Evolutionary conservation across 2,113 vertebrate species (phyloP).

Genomic region (Australoheros scitulus): DNA sequence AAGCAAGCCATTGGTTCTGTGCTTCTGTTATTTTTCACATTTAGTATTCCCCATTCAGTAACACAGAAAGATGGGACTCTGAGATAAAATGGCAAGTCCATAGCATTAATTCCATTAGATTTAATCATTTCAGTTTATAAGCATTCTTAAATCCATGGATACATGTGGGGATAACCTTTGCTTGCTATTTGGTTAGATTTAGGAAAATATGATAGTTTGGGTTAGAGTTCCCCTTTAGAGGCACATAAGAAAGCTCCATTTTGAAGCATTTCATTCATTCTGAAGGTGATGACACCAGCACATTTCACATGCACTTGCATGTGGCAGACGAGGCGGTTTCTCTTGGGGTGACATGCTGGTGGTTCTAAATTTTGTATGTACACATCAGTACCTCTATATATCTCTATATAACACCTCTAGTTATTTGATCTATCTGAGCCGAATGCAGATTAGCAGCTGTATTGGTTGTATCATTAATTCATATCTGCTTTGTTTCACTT

Average conservation of each 20-base stretch:
- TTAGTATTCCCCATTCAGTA: background rate
- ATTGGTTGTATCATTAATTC: too few relatives aligned
- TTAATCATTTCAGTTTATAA: too few relatives aligned
- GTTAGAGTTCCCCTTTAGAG: background rate
- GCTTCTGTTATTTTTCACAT: background rate
- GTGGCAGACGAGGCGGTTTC: too few relatives aligned
- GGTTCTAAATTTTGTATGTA: too few relatives aligned
- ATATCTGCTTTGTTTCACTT: background rate
- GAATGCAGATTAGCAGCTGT: background rate
- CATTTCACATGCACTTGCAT: background rate
- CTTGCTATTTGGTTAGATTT: background rate
- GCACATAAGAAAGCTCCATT: background rate
- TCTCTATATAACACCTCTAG: background rate
- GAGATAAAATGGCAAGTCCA: background rate
- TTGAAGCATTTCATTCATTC: background rate
- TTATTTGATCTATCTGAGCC: background rate
- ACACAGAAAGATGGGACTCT: background rate
- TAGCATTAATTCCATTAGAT: background rate
- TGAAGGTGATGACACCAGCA: background rate
- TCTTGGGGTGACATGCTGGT: too few relatives aligned
- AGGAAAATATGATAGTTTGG: background rate
- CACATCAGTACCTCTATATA: too few relatives aligned
- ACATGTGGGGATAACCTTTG: background rate
- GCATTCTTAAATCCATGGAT: background rate
- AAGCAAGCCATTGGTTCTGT: background rate